Percentiles rank a stretch among this genome's conserved stretches.
Conservation (phyloP, 1,140 invertebrate species). For the Subanguina moxae region DNA sequence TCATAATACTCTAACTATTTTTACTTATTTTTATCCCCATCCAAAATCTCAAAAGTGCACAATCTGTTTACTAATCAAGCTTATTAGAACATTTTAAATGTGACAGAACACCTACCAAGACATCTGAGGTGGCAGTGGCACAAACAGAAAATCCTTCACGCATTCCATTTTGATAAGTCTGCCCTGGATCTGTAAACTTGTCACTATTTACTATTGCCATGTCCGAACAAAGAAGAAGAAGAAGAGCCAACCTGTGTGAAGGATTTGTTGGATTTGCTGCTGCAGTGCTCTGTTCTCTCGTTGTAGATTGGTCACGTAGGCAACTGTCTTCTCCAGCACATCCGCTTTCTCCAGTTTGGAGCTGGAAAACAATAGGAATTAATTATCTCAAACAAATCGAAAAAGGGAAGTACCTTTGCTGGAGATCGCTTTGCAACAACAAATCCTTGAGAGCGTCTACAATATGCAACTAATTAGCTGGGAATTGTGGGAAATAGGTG, state of each 20-base stretch:
- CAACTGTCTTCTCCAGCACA: conserved; percentile 40
- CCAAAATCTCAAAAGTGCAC: no score
- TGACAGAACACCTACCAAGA: not conserved
- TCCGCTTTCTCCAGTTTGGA: conserved; percentile 43
- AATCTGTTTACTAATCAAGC: no score
- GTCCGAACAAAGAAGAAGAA: no score
- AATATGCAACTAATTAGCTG: no score
- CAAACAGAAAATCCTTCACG: conserved; percentile 12
- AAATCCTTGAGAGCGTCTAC: conserved; percentile 28
- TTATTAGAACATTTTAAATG: no score
- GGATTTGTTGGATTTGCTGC: conserved; percentile 19
- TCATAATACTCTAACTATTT: no score
- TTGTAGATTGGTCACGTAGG: conserved; percentile 14
- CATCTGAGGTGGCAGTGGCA: conserved; percentile 14
- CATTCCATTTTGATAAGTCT: conserved; percentile 7
- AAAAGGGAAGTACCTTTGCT: conserved; percentile 11
- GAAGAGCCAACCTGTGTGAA: not conserved
- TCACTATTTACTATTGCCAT: not conserved
- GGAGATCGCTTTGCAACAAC: conserved; percentile 15
- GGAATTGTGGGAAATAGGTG: no score
- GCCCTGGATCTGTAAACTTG: not conserved
- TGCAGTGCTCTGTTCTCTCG: not conserved
- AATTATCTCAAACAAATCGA: not conserved
- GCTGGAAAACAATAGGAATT: conserved; percentile 15
- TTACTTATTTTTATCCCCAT: no score